Evolutionary conservation across 1,140 invertebrate species (phyloP).

Genomic region (Conus ventricosus): DNA sequence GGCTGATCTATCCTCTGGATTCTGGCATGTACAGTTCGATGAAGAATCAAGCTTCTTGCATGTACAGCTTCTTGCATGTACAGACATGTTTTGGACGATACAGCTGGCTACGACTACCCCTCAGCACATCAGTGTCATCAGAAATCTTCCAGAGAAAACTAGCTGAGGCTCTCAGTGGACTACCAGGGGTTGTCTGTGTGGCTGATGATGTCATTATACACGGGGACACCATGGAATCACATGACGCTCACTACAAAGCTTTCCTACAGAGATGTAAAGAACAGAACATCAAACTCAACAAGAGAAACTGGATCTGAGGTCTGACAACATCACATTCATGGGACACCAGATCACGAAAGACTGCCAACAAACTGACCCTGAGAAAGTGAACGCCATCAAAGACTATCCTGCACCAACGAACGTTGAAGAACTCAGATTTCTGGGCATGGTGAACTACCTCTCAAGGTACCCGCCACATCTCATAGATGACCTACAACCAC

Average conservation of each 20-base stretch:
- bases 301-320: slow-evolving; percentile 54
- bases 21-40: slow-evolving; percentile 52
- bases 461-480: slow-evolving; percentile 63
- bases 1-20: slow-evolving; percentile 51
- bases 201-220: slow-evolving; percentile 70
- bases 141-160: slow-evolving; percentile 67
- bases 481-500: slow-evolving; percentile 30
- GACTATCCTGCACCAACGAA: slow-evolving; percentile 43
- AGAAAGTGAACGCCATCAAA: no score
- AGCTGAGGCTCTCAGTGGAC: slow-evolving; percentile 58
- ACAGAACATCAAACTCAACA: slow-evolving; percentile 71
- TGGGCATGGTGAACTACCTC: slow-evolving; percentile 68
- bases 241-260: slow-evolving; percentile 37
- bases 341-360: no score
- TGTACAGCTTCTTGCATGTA: slow-evolving; percentile 53
- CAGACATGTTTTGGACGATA: slow-evolving; percentile 50
- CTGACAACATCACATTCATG: no score
- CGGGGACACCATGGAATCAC: slow-evolving; percentile 48
- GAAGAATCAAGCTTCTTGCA: slow-evolving; percentile 40
- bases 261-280: slow-evolving; percentile 65
- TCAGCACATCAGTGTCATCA: slow-evolving; percentile 31
- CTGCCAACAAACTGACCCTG: no score
- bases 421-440: slow-evolving; percentile 42
- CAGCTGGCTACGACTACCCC: slow-evolving; percentile 40
- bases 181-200: slow-evolving; percentile 65